These are phyloP conservation scores for Colletes latitarsis DNA, from an alignment of 1,140 invertebrate species.

Conservation along the genomic window DNA sequence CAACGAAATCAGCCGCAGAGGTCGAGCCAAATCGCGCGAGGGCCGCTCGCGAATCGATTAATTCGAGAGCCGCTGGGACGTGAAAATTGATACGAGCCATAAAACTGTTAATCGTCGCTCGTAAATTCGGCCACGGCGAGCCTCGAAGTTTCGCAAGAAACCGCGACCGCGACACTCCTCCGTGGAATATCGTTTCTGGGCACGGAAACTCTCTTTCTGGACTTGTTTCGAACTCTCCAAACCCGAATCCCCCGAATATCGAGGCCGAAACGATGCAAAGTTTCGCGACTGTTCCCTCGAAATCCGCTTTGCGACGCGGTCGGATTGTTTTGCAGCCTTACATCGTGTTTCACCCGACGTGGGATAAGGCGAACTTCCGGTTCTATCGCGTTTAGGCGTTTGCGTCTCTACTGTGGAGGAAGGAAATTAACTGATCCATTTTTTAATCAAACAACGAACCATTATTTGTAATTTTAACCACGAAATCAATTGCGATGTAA, in stretches of 20 bases:
- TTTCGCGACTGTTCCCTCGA: constrained; percentile 4
- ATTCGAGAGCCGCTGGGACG: constrained; percentile 2
- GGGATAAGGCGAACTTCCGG: constrained; percentile 13
- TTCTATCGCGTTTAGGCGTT: too few relatives aligned
- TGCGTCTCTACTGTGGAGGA: too few relatives aligned
- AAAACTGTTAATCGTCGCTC: constrained; percentile 19
- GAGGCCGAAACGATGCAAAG: constrained; percentile 17
- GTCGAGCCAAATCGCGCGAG: not conserved
- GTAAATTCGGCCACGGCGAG: not conserved
- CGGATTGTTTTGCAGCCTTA: constrained; percentile 7
- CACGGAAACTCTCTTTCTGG: not conserved
- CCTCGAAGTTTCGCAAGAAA: not conserved
- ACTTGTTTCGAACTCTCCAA: not conserved
- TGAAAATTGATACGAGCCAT: constrained; percentile 22
- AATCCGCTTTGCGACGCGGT: constrained; percentile 1
- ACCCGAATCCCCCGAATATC: not conserved
- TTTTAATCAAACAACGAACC: too few relatives aligned
- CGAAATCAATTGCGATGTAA: too few relatives aligned
- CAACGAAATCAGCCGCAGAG: not conserved
- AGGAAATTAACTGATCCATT: too few relatives aligned
- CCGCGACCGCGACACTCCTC: constrained; percentile 2
- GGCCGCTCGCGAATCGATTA: constrained; percentile 5
- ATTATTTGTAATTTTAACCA: too few relatives aligned
- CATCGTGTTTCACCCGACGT: not conserved
- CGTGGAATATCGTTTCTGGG: not conserved